Evolutionary conservation across 1,140 invertebrate genomes (phyloP), one percentile per base, ranked within the genome.

Genomic region (Hormaphis cornu): DNA sequence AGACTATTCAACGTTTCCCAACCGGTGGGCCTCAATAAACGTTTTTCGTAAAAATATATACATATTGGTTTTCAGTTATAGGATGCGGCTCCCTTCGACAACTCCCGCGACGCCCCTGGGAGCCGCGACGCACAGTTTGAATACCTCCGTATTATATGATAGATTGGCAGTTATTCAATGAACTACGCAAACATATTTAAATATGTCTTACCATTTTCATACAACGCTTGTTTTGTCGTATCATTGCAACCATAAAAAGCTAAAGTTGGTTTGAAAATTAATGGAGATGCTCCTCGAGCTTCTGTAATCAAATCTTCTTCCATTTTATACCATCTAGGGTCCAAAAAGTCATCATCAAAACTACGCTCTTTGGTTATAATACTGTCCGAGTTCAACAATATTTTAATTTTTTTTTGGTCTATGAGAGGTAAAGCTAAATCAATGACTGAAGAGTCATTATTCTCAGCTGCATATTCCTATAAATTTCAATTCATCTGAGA

Each of bases 231-330:
- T 61, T 82, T 85, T 75, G 87, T 87, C 71, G 87, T 83, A 61
- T 85, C 87, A 26, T 80, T 82, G 69, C 79, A 77, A 5, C 80
- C 80, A 73, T 88, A 90, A 18, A 92, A 79, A 69, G 86, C 85
- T 16, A 87, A 77, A 1, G 86, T 84, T 1, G 90, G 89, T 74
- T 87, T 88, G 76, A 91, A 91, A 59, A 89, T 83, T 80, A 90
- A 84, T 4, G 89, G 86, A 18, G 84, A 78, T n/a, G 80, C 80
- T 30, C 85, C 85, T 69, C 85, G 83, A 3, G 85, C 86, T 71
- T 88, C 86, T 42, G 85, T 81, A 1, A 92, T 82, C 6, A 92
- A 75, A 76, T 87, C 83, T 78, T 93, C 87, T 78, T 94, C 91
- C 33, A 94, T 81, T 71, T 75, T 85, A 86, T 66, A 80, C 79